Evolutionary conservation across 2,113 vertebrate genomes (phyloP).

Genomic region (Solea senegalensis): DNA sequence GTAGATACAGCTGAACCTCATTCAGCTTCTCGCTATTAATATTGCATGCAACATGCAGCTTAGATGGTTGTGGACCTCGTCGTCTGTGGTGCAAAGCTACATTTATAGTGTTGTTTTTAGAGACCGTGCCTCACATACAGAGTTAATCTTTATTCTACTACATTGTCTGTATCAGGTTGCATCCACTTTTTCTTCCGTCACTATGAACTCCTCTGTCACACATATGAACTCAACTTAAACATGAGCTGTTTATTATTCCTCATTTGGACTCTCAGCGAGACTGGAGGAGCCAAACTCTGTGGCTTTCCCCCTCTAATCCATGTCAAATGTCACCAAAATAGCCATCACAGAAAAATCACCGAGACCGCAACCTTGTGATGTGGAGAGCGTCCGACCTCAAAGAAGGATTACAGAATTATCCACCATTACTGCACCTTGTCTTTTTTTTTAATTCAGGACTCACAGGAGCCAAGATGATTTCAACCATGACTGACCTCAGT

Average conservation of each 20-base stretch:
- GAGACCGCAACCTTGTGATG: constrained; percentile 64
- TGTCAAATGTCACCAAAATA: constrained; percentile 72
- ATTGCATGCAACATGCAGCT: constrained; percentile 1
- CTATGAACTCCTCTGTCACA: constrained; percentile 21
- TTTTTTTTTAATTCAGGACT: constrained; percentile 46
- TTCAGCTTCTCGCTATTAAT: constrained; percentile 15
- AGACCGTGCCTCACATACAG: neutral
- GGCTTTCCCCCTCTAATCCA: constrained; percentile 46
- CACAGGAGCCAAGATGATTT: constrained; percentile 16
- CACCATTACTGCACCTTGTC: constrained; percentile 56
- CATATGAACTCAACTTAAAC: constrained; percentile 50
- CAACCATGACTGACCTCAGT: neutral
- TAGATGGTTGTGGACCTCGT: neutral
- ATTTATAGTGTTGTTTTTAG: neutral
- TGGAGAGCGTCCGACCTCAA: constrained; percentile 42
- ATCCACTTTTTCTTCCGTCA: constrained; percentile 16
- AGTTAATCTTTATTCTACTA: neutral
- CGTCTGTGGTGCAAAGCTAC: neutral
- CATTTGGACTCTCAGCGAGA: constrained; percentile 33
- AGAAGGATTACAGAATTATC: constrained; percentile 54
- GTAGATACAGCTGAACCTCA: neutral
- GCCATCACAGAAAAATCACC: constrained; percentile 57
- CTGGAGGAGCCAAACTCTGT: constrained; percentile 27
- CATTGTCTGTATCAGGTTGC: constrained; percentile 4
- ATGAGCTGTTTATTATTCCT: constrained; percentile 64